Percentiles rank a stretch among this genome's conserved stretches.
Evolutionary conservation across 2,888 invertebrate genomes (phyloP).

Genomic region (Platycheirus rosarum): DNA sequence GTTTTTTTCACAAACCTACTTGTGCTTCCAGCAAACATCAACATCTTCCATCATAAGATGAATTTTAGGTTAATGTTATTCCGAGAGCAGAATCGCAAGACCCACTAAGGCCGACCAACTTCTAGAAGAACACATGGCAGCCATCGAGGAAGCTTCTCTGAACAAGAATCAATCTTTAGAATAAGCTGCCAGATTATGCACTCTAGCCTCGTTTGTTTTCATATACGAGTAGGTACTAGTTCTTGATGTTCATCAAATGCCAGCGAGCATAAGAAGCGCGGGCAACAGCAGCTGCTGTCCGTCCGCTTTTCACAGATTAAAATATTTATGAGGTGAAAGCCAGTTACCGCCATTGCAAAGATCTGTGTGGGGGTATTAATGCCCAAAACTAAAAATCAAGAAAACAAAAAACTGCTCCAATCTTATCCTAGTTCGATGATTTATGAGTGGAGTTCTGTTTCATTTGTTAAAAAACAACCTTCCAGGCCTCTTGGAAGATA

Average conservation of each 20-base stretch:
- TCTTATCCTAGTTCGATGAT: slow-evolving; percentile 66
- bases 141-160: slow-evolving; percentile 17
- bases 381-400: slow-evolving; percentile 53
- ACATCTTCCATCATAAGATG: slow-evolving; percentile 25
- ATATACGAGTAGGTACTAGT: too few species aligned
- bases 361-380: slow-evolving; percentile 51
- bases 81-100: slow-evolving; percentile 54
- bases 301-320: slow-evolving; percentile 63
- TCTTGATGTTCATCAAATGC: slow-evolving; percentile 65
- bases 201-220: slow-evolving; percentile 28
- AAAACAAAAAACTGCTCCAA: slow-evolving; percentile 57
- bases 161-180: slow-evolving; percentile 66
- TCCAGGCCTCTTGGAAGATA: slow-evolving; percentile 39
- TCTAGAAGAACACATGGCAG: not conserved
- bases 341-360: slow-evolving; percentile 28
- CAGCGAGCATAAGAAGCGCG: slow-evolving; percentile 33
- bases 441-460: slow-evolving; percentile 53
- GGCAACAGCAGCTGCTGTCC: slow-evolving; percentile 48
- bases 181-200: slow-evolving; percentile 59
- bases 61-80: slow-evolving; percentile 71
- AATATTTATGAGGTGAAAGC: slow-evolving; percentile 74
- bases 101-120: slow-evolving; percentile 27
- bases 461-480: slow-evolving; percentile 35
- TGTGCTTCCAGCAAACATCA: slow-evolving; percentile 30
- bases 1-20: not conserved